Evolutionary conservation across 2,888 invertebrate genomes (phyloP), one percentile per base, ranked within the genome.

Genomic region (Chorisops tibialis): DNA sequence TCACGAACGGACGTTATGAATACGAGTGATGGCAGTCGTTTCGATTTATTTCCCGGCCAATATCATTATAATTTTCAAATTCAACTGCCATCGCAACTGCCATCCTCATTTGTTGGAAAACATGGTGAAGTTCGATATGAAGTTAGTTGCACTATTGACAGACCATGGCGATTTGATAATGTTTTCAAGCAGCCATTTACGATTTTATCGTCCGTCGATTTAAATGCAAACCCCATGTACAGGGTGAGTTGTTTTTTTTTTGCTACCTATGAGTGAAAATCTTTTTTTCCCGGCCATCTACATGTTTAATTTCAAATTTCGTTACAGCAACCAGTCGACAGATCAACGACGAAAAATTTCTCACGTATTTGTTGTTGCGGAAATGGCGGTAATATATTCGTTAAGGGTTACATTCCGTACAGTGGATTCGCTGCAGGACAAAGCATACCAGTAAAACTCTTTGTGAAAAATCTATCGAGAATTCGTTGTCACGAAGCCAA

Each of bases 91-190:
- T 71, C 73, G 1, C 76, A 87, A 65, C 78, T 91, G 54, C 92
- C 92, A 11, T 89, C 90, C 0, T 90, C 90, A 0, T 91, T 90
- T 73, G 88, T 87, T 71, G 88, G 88, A 4, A 80, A 85, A 69
- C 80, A 80, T 77, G 91, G 93, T 0, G 84, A 86, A 73, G 82
- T 94, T 19, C 82, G 89, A 37, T 94, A 93, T 72, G 87, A 85
- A 11, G 83, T 91, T 7, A 87, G 87, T 72, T 86, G 88, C 9
- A 86, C 84, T 1, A 80, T 94, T 19, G 93, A 93, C 74, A 82
- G 91, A 11, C 91, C 93, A 2, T 91, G 91, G 87, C 89, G 90
- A 69, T 89, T 89, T 75, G 91, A 93, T 75, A 88, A 90, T 69
- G 88, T 87, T 64, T 85, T 86, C n/a, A 89, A 89, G 74, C 83